phyloP scores from a whole-genome alignment of 2,113 vertebrate genomes.

The Alces alces region DNA sequence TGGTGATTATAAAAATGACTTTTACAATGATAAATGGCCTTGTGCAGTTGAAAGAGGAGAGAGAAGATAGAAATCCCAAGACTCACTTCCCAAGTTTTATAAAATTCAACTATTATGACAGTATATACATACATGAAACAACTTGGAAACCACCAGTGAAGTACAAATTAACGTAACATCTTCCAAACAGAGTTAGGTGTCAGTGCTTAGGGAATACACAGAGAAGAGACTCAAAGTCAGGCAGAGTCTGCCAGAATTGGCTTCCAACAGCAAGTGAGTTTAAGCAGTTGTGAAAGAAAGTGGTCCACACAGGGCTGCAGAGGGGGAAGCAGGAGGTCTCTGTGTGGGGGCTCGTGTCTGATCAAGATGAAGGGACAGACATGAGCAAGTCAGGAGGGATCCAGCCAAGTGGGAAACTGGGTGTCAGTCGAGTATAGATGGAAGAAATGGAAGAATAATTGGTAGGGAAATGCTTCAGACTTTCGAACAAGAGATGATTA shows the following conservation, averaged over 20 bases:
- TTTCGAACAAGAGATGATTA: not conserved
- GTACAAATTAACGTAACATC: not conserved
- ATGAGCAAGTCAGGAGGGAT: not conserved
- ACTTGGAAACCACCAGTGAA: not conserved
- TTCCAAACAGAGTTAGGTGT: not conserved
- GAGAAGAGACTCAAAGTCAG: not conserved
- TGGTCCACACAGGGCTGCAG: not conserved
- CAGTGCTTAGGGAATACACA: not conserved
- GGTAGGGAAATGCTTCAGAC: not conserved
- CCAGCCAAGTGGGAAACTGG: not conserved
- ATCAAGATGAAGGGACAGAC: not conserved
- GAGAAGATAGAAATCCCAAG: not conserved
- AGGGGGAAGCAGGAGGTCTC: too few species aligned
- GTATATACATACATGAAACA: not conserved
- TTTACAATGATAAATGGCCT: not conserved
- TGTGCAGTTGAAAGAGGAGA: not conserved
- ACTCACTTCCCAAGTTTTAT: not conserved
- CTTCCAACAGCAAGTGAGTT: not conserved
- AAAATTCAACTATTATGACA: not conserved
- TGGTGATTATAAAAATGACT: not conserved
- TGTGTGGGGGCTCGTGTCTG: accelerated
- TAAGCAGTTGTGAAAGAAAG: not conserved
- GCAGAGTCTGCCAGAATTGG: not conserved
- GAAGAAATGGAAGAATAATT: not conserved
- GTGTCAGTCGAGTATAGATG: too few species aligned